Evolutionary conservation across 2,113 vertebrate species (phyloP), one percentile per base, ranked within the genome.

Genomic region (Myodes glareolus): DNA sequence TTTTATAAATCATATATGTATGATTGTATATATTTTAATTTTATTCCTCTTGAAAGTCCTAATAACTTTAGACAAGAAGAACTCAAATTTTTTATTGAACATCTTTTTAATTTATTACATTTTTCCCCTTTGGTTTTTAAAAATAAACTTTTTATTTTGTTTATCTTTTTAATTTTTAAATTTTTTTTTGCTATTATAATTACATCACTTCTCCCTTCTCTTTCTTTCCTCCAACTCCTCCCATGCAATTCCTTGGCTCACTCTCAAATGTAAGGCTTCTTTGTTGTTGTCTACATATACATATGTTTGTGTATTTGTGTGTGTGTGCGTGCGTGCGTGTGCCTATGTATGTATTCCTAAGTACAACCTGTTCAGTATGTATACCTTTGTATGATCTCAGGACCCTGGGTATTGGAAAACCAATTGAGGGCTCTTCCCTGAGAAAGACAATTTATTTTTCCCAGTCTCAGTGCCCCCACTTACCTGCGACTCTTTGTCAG

Each of bases 61-160:
- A 42, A 89, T 94, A 96, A 80, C 92, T 94, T 93, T 72, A 96
- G n/a, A 82, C 33, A 95, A 84, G 25, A 96, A 33, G n/a, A 96
- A 47, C 29, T 7, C 86, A 94, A 96, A 97, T 88, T 89, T 45
- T 45, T 61, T 65, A 88, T 1, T 73, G 88, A 96, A 89, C 92
- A 88, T n/a, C 27, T 67, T 92, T 97, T 94, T 95, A 80, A 96
- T 7, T 63, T 73, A 92, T 63, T 65, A n/a, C 39, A 27, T 39
- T 21, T 47, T 81, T n/a, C 23, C n/a, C 58, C 81, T 84, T 84
- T 63, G 42, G 29, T 47, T 86, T 68, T 86, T 86, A 10, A 63
- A 63, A 42, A 84, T 63, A 63, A 63, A 63, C n/a, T 31, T 75
- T 42, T 77, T 31, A 45, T 21, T 27, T 82, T 81, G 76, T 80